Conservation (phyloP, 2,888 invertebrate species). For the Lasioglossum zephyrum region DNA sequence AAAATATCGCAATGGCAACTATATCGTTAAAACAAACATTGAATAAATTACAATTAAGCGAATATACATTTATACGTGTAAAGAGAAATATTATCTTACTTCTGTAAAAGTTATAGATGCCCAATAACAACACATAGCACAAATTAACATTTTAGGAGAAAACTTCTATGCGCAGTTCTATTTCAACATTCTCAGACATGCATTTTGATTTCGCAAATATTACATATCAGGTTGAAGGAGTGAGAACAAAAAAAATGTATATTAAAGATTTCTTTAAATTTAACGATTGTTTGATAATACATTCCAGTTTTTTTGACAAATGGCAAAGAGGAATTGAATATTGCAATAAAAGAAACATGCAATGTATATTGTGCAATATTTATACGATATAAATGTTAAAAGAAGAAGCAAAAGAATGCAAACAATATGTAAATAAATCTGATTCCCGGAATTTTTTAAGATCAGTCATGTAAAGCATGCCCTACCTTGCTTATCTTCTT, state of each 20-base stretch:
- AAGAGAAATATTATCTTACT: neutral
- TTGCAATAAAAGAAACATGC: neutral
- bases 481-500: constrained; percentile 67
- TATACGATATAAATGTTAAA: neutral
- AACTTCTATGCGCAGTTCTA: no score
- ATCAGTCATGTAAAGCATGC: constrained; percentile 8
- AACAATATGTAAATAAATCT: neutral
- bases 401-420: neutral
- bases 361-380: neutral
- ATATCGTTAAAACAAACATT: neutral
- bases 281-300: neutral
- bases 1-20: constrained; percentile 36
- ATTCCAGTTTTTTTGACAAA: neutral
- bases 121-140: neutral
- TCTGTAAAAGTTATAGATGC: neutral
- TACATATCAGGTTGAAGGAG: neutral
- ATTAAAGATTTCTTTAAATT: neutral
- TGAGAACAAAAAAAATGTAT: constrained; percentile 34
- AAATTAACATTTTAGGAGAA: neutral
- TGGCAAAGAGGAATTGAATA: neutral
- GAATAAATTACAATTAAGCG: neutral
- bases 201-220: neutral
- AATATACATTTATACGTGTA: neutral
- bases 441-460: neutral
- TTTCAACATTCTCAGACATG: neutral